Evolutionary conservation across 1,140 invertebrate genomes (phyloP), one percentile per base, ranked within the genome.

Genomic region (Bicyclus anynana): DNA sequence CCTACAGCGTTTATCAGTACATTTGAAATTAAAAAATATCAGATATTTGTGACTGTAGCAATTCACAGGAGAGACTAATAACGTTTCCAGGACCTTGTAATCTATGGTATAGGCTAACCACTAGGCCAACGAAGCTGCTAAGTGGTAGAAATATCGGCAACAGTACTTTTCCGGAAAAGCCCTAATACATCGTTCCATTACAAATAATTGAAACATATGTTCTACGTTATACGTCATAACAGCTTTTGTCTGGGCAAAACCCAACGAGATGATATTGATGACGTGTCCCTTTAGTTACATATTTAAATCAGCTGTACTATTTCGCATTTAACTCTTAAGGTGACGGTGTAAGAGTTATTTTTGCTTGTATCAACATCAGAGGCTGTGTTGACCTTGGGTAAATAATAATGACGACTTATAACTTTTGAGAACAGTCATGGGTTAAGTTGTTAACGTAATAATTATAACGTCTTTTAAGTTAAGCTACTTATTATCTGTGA

Each of bases 251-350:
- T 13, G 21, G 57, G 58, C 35, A 37, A 60, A 60, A 53, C 52
- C 58, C 58, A 44, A 29, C 42, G 23, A 48, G 52, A 48, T 49
- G 44, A 60, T 33, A 53, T 38, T 38, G 21, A 26, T 48, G 44
- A 46, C 46, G 59, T 60, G 44, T 60, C 49, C 33, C 20, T 26
- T 20, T 18, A 20, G 40, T 44, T 44, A 44, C 40, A 20, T 20
- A 20, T 20, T 20, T 12, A 10, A 10, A 33, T 12, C 29, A 33
- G 10, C 29, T 33, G 7, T 33, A 33, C 12, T 20, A 20, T 20
- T 12, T 44, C 4, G 10, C 10, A 42, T 7, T 2, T 12, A 5
- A 1, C 3, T 20, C 40, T 44, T 44, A 44, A 20, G 7, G 14
- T 9, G 20, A 44, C 2, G 16, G 2, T 0, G 12, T 44, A 44